Evolutionary conservation across 2,888 invertebrate genomes (phyloP), one percentile per base, ranked within the genome.

Genomic region (Chloromyia formosa): DNA sequence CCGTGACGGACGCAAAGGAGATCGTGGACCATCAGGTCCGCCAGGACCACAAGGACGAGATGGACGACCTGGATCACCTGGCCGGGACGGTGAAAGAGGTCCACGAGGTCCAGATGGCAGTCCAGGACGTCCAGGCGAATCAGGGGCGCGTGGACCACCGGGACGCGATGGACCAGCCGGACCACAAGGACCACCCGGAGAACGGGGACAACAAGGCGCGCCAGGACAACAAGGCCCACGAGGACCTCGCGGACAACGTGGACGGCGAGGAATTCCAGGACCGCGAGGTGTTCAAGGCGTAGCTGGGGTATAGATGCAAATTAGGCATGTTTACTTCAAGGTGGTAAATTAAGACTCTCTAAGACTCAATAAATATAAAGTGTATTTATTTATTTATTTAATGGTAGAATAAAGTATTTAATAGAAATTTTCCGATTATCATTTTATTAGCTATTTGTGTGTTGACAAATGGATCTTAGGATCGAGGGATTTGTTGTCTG

Each of bases 161-260:
- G 66, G 66, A 49, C 66, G 66, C 20, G 66, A 66, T 45, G 66
- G 66, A 4, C 49, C 66, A 66, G 45, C 45, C 20, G 66, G 66
- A 2, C 49, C 66, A 66, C 49, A 20, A 45, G 66, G 66, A 20
- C 22, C 66, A 45, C 22, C 45, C 45, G 66, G 66, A 7, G 66
- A 66, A 45, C 66, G 66, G 2, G 64, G 64, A 42, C 40, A 5
- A 1, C 64, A 5, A 12, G 66, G 66, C 14, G 1, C n/a, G 10
- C 0, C 66, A 49, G 66, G 66, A 49, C 66, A 45, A 66, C 45
- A 12, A 14, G 66, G 66, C 1, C 49, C 66, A 45, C 18, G 49
- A 20, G 66, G 66, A 1, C 66, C 66, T 22, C 66, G 14, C 10
- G 66, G 66, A 49, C 45, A 20, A 49, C 45, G 66, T 12, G 66